phyloP scores from a whole-genome alignment of 1,140 invertebrate species.

The Listronotus oregonensis region DNA sequence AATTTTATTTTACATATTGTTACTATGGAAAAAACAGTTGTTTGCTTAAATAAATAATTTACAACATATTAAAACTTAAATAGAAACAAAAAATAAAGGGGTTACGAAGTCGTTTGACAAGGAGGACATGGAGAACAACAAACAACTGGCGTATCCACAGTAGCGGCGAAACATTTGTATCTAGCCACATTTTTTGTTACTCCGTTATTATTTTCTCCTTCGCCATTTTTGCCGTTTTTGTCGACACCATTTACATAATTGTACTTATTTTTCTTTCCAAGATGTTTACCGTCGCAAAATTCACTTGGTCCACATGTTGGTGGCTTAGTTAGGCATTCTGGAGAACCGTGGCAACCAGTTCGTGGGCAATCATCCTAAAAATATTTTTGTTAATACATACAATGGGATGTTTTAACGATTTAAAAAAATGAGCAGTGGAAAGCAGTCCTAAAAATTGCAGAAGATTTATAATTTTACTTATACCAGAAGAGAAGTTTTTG shows the following conservation, averaged over 20 bases:
- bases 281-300: slow-evolving; percentile 49
- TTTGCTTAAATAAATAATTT: background rate
- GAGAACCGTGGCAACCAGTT: slow-evolving; percentile 69
- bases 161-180: slow-evolving; percentile 36
- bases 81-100: no score
- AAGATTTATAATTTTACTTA: slow-evolving; percentile 11
- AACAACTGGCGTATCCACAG: slow-evolving; percentile 25
- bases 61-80: background rate
- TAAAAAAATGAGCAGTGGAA: no score
- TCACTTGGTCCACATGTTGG: slow-evolving; percentile 51
- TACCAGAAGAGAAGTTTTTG: slow-evolving; percentile 24
- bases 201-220: slow-evolving; percentile 2
- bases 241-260: slow-evolving; percentile 11
- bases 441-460: no score
- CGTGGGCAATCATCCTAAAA: slow-evolving; percentile 67
- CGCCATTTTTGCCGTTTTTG: background rate
- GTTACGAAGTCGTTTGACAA: background rate
- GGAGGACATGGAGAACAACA: slow-evolving; percentile 12
- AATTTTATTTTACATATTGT: background rate
- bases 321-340: slow-evolving; percentile 61
- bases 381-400: slow-evolving; percentile 45
- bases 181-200: background rate
- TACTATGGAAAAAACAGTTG: background rate
- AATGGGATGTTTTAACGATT: no score
- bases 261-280: slow-evolving; percentile 39